Base-by-base conservation (phyloP, 1,140 invertebrate genomes). In the Sinella curviseta region DNA sequence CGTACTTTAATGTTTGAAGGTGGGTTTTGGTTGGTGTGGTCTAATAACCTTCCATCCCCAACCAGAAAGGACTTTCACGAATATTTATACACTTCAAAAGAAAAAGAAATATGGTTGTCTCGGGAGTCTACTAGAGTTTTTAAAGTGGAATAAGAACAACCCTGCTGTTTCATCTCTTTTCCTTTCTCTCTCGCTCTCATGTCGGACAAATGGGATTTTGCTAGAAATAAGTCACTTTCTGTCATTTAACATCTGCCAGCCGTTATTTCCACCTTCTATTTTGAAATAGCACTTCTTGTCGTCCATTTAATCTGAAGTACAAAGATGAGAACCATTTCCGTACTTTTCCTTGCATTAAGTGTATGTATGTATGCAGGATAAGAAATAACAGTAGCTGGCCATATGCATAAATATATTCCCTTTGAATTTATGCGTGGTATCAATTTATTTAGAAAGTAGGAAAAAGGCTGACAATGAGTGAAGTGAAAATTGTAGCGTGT, bases 241-340 rank as follows among this genome's bases (percentile, higher is more conserved):
- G 65, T 70, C 65, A 70, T 70, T 70, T 70, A 70, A 70, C 65
- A 70, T 70, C 65, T 70, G 65, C 26, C 65, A 14, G 30, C n/a
- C 31, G 14, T 70, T 70, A 4, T 30, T 70, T 33, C 31, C n/a
- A n/a, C n/a, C 65, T 70, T 30, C 31, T 30, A 2, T 70, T 33
- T 70, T 31, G 8, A 4, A 31, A 26, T 3, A 26, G 31, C 65
- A 17, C 24, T 70, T 31, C 31, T 60, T 24, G 8, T 24, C 55
- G 3, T 60, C 24, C 8, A 8, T 48, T 48, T 17, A 48, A 17
- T 17, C 4, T 48, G 39, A n/a, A n/a, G n/a, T n/a, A n/a, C n/a
- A n/a, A n/a, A n/a, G n/a, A n/a, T n/a, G n/a, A n/a, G n/a, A n/a
- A n/a, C n/a, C n/a, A n/a, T n/a, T n/a, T n/a, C n/a, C n/a, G n/a